These are phyloP conservation scores for Sylvia borin DNA, from an alignment of 2,797 vertebrate species.

Conservation along the genomic window DNA sequence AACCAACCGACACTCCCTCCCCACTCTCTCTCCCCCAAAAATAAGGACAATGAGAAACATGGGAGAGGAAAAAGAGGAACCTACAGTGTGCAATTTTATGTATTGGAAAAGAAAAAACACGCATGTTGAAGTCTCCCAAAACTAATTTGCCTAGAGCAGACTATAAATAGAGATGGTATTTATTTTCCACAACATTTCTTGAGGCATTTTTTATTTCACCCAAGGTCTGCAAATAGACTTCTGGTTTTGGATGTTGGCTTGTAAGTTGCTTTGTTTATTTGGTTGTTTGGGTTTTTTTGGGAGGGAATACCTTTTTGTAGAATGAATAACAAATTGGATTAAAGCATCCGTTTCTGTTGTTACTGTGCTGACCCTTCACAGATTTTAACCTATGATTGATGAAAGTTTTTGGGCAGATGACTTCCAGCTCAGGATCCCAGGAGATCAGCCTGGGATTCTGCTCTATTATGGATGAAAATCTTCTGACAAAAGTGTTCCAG, in stretches of 20 bases:
- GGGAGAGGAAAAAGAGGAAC: background rate
- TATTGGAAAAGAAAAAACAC: background rate
- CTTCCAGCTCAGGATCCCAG: background rate
- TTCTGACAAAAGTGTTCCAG: background rate
- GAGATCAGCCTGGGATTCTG: background rate
- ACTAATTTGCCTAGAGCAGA: background rate
- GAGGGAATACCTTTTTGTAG: accelerated
- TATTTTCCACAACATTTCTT: slow-evolving; percentile 37
- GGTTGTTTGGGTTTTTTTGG: accelerated
- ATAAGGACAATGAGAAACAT: background rate
- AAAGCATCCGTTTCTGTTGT: background rate
- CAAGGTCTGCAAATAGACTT: background rate
- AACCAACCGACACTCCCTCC: accelerated
- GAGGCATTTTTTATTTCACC: slow-evolving; percentile 10
- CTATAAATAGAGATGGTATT: background rate
- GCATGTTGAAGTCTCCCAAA: background rate
- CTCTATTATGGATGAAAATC: background rate
- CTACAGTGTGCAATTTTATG: background rate
- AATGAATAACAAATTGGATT: background rate
- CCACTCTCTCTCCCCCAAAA: too few species aligned
- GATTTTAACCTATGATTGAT: background rate
- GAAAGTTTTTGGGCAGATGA: background rate
- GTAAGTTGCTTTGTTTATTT: background rate
- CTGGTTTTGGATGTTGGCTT: background rate
- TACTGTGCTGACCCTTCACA: background rate